phyloP scores from a whole-genome alignment of 2,888 invertebrate species.

The Punctoribates punctum region DNA sequence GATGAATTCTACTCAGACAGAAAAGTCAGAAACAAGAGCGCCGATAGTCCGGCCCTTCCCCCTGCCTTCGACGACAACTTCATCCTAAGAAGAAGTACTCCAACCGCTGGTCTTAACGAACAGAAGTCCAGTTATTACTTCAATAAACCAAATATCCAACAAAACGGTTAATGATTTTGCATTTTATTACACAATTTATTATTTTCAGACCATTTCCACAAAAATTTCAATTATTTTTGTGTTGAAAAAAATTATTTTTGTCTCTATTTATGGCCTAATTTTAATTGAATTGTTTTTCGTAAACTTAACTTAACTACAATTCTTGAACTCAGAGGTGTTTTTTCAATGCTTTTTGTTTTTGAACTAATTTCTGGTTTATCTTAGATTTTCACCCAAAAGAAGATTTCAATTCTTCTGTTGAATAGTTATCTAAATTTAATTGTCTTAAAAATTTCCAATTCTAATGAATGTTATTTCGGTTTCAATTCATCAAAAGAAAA shows the following conservation, averaged over 20 bases:
- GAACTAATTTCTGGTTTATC: slow-evolving; percentile 13
- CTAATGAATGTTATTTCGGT: no score
- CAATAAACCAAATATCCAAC: not conserved
- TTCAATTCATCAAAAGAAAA: not conserved
- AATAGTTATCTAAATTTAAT: not conserved
- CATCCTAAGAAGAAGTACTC: slow-evolving; percentile 39
- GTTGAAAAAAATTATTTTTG: not conserved
- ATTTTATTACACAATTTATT: not conserved
- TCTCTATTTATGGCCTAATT: not conserved
- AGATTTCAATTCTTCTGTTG: not conserved
- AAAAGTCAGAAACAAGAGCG: not conserved
- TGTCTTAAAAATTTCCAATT: not conserved
- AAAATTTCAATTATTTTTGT: not conserved
- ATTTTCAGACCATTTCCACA: not conserved
- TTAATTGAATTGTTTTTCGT: slow-evolving; percentile 1
- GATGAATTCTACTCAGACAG: slow-evolving; percentile 23
- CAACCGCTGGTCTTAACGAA: slow-evolving; percentile 37
- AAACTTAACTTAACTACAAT: not conserved
- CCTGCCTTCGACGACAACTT: slow-evolving; percentile 42
- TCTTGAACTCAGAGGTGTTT: not conserved
- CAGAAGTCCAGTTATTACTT: not conserved
- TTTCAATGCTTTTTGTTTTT: slow-evolving; percentile 14
- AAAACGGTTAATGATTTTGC: slow-evolving; percentile 2
- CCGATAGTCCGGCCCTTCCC: slow-evolving; percentile 24
- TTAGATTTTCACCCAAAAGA: not conserved